These are phyloP conservation scores for Trichogramma dendrolimi DNA, from an alignment of 2,888 invertebrate genomes.

Conservation along the genomic window DNA sequence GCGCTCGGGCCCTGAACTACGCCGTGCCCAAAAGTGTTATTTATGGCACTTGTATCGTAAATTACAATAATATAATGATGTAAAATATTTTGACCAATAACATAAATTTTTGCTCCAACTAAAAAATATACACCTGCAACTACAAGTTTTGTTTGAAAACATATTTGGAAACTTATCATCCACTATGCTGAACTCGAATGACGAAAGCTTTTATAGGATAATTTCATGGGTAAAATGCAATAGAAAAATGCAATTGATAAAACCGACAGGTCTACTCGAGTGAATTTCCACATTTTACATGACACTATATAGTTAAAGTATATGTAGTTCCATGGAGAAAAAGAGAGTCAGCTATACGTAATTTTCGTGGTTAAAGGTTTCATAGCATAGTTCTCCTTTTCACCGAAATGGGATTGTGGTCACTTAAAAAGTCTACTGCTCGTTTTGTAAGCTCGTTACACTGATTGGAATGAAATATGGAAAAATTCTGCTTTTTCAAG, in stretches of 20 bases:
- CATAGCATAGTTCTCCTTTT: constrained; percentile 16
- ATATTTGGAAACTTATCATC: no score
- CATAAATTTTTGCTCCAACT: no score
- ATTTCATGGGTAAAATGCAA: constrained; percentile 5
- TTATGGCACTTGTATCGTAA: no score
- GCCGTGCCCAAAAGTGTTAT: no score
- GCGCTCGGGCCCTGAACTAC: no score
- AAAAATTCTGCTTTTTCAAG: neutral
- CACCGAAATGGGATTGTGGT: constrained; percentile 27
- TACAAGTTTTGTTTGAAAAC: no score
- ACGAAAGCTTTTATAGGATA: no score
- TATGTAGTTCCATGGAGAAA: constrained; percentile 13
- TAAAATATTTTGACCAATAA: no score
- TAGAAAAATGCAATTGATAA: constrained; percentile 23
- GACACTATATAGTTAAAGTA: constrained; percentile 6
- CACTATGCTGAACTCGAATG: no score
- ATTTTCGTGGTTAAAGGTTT: constrained; percentile 12
- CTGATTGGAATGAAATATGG: constrained; percentile 15
- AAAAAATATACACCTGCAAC: no score
- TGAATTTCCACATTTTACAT: neutral
- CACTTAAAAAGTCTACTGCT: constrained; percentile 14
- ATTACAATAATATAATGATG: no score
- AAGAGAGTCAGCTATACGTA: constrained; percentile 3
- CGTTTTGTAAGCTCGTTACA: constrained; percentile 23
- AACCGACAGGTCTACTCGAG: constrained; percentile 10